These are phyloP conservation scores for Chrysolophus pictus DNA, from an alignment of 2,797 vertebrate species.

Conservation along the genomic window DNA sequence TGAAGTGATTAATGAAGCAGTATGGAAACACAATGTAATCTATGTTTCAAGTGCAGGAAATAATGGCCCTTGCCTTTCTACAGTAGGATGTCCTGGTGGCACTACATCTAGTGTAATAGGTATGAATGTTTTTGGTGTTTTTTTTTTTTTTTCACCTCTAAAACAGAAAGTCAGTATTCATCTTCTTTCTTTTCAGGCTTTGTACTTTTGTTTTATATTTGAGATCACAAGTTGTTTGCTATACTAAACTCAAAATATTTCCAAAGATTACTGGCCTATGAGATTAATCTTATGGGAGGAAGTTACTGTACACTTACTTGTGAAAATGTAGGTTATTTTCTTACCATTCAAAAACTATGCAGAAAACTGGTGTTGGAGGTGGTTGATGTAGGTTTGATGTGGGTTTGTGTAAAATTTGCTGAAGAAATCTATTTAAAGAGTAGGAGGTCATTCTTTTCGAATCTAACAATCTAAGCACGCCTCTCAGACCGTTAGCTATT, in stretches of 20 bases:
- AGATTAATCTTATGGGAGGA: not conserved
- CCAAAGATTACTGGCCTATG: not conserved
- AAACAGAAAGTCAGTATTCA: not conserved
- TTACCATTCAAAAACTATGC: not conserved
- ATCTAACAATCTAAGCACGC: not conserved
- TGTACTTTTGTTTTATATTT: not conserved
- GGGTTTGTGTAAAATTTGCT: not conserved
- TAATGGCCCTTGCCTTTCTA: conserved; percentile 97
- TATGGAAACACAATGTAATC: conserved; percentile 96
- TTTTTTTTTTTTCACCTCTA: not conserved
- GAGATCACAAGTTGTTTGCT: not conserved
- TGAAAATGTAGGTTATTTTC: not conserved
- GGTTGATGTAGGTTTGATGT: not conserved
- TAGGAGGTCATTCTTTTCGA: not conserved
- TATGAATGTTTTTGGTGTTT: conserved; percentile 35
- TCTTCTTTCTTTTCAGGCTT: not conserved
- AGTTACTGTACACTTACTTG: not conserved
- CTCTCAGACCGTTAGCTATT: not conserved
- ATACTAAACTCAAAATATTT: not conserved
- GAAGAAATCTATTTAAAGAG: not conserved
- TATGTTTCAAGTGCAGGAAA: conserved; percentile 98
- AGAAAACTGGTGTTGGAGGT: not conserved
- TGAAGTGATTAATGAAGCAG: conserved; percentile 96
- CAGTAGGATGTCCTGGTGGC: conserved; percentile 97
- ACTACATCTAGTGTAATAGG: conserved; percentile 96